A percentile compares a stretch with the other conserved stretches of the same genome.
Conservation (phyloP, 2,888 invertebrate species). For the Polydrusus cervinus region DNA sequence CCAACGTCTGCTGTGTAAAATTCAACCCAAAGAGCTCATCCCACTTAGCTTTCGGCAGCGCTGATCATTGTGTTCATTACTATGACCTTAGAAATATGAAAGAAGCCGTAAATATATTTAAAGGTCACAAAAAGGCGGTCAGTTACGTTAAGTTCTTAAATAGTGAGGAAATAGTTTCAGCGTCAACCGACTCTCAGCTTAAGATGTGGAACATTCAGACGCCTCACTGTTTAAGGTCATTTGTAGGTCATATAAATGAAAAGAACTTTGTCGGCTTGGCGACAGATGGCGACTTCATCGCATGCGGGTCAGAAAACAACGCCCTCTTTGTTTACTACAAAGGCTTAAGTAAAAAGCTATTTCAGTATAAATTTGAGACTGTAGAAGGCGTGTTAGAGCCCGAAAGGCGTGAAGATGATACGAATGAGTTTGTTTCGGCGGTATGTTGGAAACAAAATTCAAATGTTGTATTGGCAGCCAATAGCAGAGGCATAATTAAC, state of each 20-base stretch:
- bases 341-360: slow-evolving; percentile 88
- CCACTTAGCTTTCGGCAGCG: slow-evolving; percentile 95
- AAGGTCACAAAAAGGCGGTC: slow-evolving; percentile 92
- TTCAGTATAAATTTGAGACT: slow-evolving; percentile 91
- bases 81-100: slow-evolving; percentile 92
- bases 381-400: slow-evolving; percentile 84
- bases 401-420: slow-evolving; percentile 87
- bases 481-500: slow-evolving; percentile 95
- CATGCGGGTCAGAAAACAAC: slow-evolving; percentile 96
- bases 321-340: slow-evolving; percentile 94
- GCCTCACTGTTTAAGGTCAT: slow-evolving; percentile 86
- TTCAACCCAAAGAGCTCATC: slow-evolving; percentile 89
- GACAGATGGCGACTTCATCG: slow-evolving; percentile 93
- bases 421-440: slow-evolving; percentile 95
- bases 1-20: slow-evolving; percentile 96
- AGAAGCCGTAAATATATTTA: slow-evolving; percentile 86
- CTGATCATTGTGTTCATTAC: slow-evolving; percentile 97
- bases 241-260: slow-evolving; percentile 94
- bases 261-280: slow-evolving; percentile 97
- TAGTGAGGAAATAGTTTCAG: slow-evolving; percentile 89
- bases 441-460: slow-evolving; percentile 93
- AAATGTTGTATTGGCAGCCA: slow-evolving; percentile 91
- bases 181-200: slow-evolving; percentile 92
- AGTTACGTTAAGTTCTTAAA: slow-evolving; percentile 95
- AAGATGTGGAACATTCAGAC: slow-evolving; percentile 92